Percentiles rank a stretch among this genome's conserved stretches.
Conservation (phyloP, 2,888 invertebrate species). For the Cistogaster globosa region DNA sequence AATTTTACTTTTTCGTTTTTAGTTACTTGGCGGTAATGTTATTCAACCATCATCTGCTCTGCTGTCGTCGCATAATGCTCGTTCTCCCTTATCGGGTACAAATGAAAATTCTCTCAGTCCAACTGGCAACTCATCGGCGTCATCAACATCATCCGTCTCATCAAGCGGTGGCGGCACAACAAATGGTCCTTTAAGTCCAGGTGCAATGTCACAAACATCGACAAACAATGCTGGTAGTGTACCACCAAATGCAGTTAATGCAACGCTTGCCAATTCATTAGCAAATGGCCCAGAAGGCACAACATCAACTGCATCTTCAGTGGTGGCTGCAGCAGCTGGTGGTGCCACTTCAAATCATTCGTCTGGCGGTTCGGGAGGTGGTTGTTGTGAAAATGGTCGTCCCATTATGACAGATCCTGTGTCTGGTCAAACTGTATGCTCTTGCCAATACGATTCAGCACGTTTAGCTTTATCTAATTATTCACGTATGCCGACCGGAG, state of each 20-base stretch:
- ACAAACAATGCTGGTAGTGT: constrained; percentile 78
- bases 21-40: constrained; percentile 76
- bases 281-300: constrained; percentile 50
- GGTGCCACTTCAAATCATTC: constrained; percentile 55
- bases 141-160: constrained; percentile 79
- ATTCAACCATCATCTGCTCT: constrained; percentile 86
- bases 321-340: constrained; percentile 67
- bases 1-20: constrained; percentile 61
- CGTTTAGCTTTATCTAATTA: constrained; percentile 90
- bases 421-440: constrained; percentile 96
- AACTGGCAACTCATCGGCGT: constrained; percentile 84
- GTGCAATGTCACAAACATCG: constrained; percentile 83
- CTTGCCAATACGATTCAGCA: constrained; percentile 96
- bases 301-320: constrained; percentile 62
- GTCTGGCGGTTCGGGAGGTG: constrained; percentile 55
- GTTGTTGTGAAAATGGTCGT: constrained; percentile 94
- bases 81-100: constrained; percentile 90
- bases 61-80: constrained; percentile 81
- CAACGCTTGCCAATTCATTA: constrained; percentile 46
- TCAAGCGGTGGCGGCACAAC: constrained; percentile 69
- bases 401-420: constrained; percentile 96
- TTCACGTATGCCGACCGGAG: constrained; percentile 90
- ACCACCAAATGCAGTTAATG: constrained; percentile 54
- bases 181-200: constrained; percentile 82
- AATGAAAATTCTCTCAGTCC: constrained; percentile 89